Evolutionary conservation across 2,888 invertebrate species (phyloP), one percentile per base, ranked within the genome.

Genomic region (Melipona bicolor): DNA sequence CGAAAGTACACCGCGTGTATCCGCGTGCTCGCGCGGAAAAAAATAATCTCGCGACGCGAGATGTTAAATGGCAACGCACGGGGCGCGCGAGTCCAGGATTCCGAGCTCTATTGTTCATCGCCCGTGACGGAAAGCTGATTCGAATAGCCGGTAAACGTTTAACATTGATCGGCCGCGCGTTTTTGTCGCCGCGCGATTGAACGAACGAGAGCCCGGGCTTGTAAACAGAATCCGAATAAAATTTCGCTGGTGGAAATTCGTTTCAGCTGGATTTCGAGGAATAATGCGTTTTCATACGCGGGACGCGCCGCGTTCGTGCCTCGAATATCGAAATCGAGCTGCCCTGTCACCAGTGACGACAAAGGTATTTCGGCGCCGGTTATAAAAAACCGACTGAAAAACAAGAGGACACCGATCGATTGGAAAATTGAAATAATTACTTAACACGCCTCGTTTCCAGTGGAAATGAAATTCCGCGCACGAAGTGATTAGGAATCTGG

Each of bases 141-240:
- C 15, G 72, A 62, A 73, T n/a, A 21, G 54, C 27, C 5, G 54
- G 68, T n/a, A 68, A 76, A 49, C 49, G 61, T 62, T 62, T 73
- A 49, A 72, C 61, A 32, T 21, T 27, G 24, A 72, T 72, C 71
- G 71, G 24, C 59, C 21, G 49, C 19, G 43, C 43, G 49, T 72
- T 73, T 73, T 62, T 73, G 21, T n/a, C 62, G 50, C 9, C 72
- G 50, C 9, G 32, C 21, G 3, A 73, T 32, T n/a, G 61, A 43
- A 62, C 72, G 72, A 50, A 50, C 72, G 27, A 17, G 32, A 13
- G 27, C 49, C 21, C 19, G 59, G 32, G 36, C 11, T 32, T 62
- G 62, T 73, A 73, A 73, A 73, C 49, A 72, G 27, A 72, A 61
- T 27, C 24, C 6, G 61, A 61, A 49, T 61, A 49, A 61, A 72